A percentile compares a stretch with the other conserved stretches of the same genome.
These are phyloP conservation scores for Callyntrura guangdongensis DNA, from an alignment of 2,888 invertebrate genomes.

Conservation along the genomic window DNA sequence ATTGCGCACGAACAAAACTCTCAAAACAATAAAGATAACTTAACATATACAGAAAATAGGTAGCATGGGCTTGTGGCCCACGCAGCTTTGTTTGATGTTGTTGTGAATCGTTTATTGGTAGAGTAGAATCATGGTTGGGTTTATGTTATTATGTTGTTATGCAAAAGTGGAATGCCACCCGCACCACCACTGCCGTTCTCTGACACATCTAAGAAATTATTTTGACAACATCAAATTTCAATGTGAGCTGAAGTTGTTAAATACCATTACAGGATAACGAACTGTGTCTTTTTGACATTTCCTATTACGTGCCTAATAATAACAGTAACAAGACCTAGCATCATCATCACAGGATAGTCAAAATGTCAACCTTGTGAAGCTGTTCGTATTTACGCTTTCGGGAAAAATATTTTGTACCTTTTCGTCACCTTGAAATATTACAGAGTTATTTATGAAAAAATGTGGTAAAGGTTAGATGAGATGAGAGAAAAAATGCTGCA, in stretches of 20 bases:
- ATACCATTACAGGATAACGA: no score
- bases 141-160: no score
- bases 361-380: conserved; percentile 41
- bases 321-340: neutral
- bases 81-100: neutral
- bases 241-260: no score
- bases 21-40: conserved; percentile 14
- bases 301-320: neutral
- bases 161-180: conserved; percentile 23
- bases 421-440: neutral
- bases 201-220: no score
- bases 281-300: neutral
- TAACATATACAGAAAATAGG: neutral
- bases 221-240: no score
- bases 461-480: neutral
- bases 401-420: conserved; percentile 8
- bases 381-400: conserved; percentile 19
- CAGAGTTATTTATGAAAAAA: neutral
- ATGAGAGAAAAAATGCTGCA: neutral
- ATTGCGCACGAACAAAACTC: conserved; percentile 30
- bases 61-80: neutral
- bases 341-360: neutral
- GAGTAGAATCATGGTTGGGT: neutral
- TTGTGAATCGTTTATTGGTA: neutral
- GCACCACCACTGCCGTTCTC: neutral